These are phyloP conservation scores for Physocephala rufipes DNA, from an alignment of 2,888 invertebrate genomes.

Conservation along the genomic window DNA sequence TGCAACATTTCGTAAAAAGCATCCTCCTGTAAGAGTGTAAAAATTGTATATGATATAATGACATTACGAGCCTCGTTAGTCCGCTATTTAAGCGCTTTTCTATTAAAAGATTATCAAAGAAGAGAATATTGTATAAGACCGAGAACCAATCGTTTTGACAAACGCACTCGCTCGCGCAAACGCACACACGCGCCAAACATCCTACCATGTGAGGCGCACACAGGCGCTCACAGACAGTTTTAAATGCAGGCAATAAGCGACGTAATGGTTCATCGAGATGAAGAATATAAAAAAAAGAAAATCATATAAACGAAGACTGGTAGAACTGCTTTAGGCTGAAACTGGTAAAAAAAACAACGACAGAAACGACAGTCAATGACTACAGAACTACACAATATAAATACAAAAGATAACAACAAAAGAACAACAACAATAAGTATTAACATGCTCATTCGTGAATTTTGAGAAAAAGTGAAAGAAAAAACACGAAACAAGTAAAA, in stretches of 20 bases:
- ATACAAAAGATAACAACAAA: constrained; percentile 24
- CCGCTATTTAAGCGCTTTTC: no score
- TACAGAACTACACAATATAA: constrained; percentile 29
- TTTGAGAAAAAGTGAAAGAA: constrained; percentile 25
- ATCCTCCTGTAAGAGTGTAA: no score
- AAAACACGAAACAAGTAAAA: not conserved
- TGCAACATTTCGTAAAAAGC: no score
- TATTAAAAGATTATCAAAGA: no score
- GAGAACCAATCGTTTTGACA: not conserved
- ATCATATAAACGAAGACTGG: constrained; percentile 50
- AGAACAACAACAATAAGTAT: constrained; percentile 26
- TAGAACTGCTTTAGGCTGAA: constrained; percentile 55
- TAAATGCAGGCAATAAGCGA: no score
- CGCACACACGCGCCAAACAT: not conserved
- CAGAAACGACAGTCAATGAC: constrained; percentile 21
- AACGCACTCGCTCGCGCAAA: constrained; percentile 1
- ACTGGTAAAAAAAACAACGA: constrained; percentile 25
- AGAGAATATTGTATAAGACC: no score
- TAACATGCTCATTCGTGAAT: no score
- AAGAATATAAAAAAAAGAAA: not conserved
- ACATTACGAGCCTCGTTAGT: no score
- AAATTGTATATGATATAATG: no score
- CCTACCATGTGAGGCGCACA: not conserved
- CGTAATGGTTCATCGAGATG: not conserved
- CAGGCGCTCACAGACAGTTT: constrained; percentile 6